These are phyloP conservation scores for Psettodes erumei DNA, from an alignment of 2,113 vertebrate genomes.

Conservation along the genomic window DNA sequence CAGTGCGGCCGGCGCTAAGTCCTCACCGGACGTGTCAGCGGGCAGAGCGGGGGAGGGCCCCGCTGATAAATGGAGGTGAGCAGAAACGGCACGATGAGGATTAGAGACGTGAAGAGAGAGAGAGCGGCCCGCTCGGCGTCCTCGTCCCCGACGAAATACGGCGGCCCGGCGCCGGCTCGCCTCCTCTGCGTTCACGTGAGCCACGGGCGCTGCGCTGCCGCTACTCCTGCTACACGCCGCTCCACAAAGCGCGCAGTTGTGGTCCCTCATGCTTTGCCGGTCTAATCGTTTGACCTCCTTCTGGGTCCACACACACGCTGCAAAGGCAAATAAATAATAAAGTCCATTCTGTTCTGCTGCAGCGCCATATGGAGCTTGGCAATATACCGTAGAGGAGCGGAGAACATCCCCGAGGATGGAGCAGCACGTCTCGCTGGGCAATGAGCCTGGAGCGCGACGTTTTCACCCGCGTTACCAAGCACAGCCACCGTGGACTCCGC, in stretches of 20 bases:
- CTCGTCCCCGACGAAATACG: constrained; percentile 45
- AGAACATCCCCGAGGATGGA: constrained; percentile 50
- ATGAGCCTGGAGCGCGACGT: constrained; percentile 45
- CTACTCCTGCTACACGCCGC: background rate
- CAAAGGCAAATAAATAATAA: constrained; percentile 25
- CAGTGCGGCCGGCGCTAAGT: constrained; percentile 41
- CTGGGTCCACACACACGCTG: background rate
- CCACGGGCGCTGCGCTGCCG: background rate
- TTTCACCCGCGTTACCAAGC: constrained; percentile 38
- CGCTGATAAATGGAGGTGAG: constrained; percentile 48
- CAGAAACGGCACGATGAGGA: constrained; percentile 46
- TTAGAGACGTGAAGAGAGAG: constrained; percentile 26
- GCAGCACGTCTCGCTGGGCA: constrained; percentile 34
- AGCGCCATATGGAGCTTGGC: constrained; percentile 49
- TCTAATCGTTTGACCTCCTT: constrained; percentile 55
- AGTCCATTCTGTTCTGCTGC: constrained; percentile 24
- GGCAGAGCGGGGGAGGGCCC: constrained; percentile 27
- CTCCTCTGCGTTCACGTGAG: constrained; percentile 35
- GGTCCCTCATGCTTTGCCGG: constrained; percentile 16
- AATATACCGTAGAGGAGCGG: constrained; percentile 14
- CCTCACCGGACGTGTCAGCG: constrained; percentile 50
- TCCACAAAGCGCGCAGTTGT: constrained; percentile 16
- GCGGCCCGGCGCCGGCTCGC: background rate
- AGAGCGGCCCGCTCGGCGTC: constrained; percentile 3
- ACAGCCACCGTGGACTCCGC: constrained; percentile 14